Evolutionary conservation across 2,113 vertebrate genomes (phyloP), one percentile per base, ranked within the genome.

Genomic region (Mohoua ochrocephala): DNA sequence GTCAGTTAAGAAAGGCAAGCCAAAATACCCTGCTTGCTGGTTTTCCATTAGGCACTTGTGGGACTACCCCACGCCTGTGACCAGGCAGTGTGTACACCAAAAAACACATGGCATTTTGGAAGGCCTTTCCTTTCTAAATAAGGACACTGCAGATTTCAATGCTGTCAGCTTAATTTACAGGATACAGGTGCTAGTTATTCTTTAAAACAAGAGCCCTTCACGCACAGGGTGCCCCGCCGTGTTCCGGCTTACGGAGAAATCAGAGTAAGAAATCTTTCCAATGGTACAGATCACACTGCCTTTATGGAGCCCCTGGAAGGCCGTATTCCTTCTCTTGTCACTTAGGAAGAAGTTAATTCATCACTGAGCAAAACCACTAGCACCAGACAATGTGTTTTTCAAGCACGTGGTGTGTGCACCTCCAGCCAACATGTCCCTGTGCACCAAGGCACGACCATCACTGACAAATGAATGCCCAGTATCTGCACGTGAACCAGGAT

Each of bases 401-500:
- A 47, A 69, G 78, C 35, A 45, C 24, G 17, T 9, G 20, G 50
- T 13, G 7, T 2, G 9, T 60, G n/a, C 21, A 31, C 42, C 87
- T 74, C 65, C 75, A 88, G 70, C 15, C 73, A 77, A 57, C 33
- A 84, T 5, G 33, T 33, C 39, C 53, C 76, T 10, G 5, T 2
- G 23, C 45, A 84, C 45, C 64, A 39, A 89, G 35, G 39, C n/a
- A 15, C 21, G 8, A 33, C n/a, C 41, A 28, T 2, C 53, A 21
- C 7, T 50, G 42, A 54, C 71, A 77, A 44, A 61, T 10, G 7
- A 65, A 44, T 7, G 19, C 22, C 68, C 77, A 52, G 15, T 27
- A 31, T 44, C 52, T 41, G 41, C 50, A 56, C 0, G 0, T 30
- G 64, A 76, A 61, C 31, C 3, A 2, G 37, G 28, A 67, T 17